Evolutionary conservation across 2,113 vertebrate species (phyloP), one percentile per base, ranked within the genome.

Genomic region (Agelaius phoeniceus): DNA sequence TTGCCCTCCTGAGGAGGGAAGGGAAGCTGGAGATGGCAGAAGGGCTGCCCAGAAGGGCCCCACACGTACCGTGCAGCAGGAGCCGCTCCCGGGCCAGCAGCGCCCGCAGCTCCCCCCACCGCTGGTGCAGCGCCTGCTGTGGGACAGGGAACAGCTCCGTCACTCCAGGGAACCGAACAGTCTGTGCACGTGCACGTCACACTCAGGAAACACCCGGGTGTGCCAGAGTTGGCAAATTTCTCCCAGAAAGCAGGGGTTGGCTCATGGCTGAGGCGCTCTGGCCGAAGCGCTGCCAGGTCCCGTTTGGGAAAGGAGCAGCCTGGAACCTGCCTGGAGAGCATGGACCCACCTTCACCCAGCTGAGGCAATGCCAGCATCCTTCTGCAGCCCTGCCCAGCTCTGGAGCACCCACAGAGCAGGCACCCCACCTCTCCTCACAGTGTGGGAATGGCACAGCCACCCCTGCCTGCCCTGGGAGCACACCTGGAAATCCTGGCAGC

Each of bases 71-170:
- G 91, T 98, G 97, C 97, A 97, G 96, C 46, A 99, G 89, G 19
- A 95, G 98, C 27, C 97, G 98, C 97, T 99, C 99, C 98, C 98
- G 98, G 95, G 98, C 93, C 33, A 97, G 98, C n/a, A 99, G 97
- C 5, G 96, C 84, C 73, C 98, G 98, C 95, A 99, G 88, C 98
- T 99, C 99, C 66, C 97, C 93, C 97, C 98, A 90, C 72, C 98
- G 99, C 97, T 99, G 98, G 89, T 97, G 98, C 89, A 99, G 96
- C 12, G 88, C 98, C 98, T 98, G 98, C 99, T 99, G 97, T 43
- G 84, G 83, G 57, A 74, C 35, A 86, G 18, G 76, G 23, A 51
- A 10, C 11, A 22, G 13, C 43, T 44, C 30, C 2, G 71, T 90
- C 69, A 95, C 37, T 6, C 5, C 9, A 0, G 2, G 20, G 59